Evolutionary conservation across 2,797 vertebrate genomes (phyloP), one percentile per base, ranked within the genome.

Genomic region (Heterohyrax brucei): DNA sequence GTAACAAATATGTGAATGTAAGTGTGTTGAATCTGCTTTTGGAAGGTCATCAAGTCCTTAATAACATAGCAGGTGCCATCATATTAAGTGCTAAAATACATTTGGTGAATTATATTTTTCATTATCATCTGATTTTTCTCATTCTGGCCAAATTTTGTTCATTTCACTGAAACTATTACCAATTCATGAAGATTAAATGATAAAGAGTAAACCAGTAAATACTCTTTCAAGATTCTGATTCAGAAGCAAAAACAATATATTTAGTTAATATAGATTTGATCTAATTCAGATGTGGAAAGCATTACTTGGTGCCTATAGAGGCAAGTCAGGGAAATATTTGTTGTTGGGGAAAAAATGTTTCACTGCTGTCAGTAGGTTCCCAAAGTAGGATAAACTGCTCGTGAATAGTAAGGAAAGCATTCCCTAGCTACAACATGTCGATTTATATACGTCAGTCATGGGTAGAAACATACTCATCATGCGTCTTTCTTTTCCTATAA

Each of bases 391-490:
- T 81, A 64, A 44, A 21, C 9, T 84, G 39, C 39, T 5, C 68
- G 28, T 44, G 61, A 72, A 53, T 1, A 83, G 56, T 73, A 88
- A 89, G 61, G 26, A 62, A 64, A 94, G 39, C 12, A 26, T 9
- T 50, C 53, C 75, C 4, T 70, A 62, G 66, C 46, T 39, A 70
- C 13, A 22, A 48, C 46, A 86, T n/a, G 18, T 22, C 33, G 68
- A 79, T 9, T 91, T 70, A 70, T 21, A 2, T 30, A 5, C 10
- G 26, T 2, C 26, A 56, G 61, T 81, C 19, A 61, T 2, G 8
- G 78, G 50, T 44, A 76, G 73, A 96, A 96, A 97, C 98, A 14
- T 98, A 98, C 98, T 98, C 96, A 48, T 85, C 61, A 7, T 64
- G 3, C 8, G 91, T 2, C 26, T 89, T 88, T 48, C 48, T 46